phyloP scores from a whole-genome alignment of 2,113 vertebrate genomes.

The Dicerorhinus sumatrensis region DNA sequence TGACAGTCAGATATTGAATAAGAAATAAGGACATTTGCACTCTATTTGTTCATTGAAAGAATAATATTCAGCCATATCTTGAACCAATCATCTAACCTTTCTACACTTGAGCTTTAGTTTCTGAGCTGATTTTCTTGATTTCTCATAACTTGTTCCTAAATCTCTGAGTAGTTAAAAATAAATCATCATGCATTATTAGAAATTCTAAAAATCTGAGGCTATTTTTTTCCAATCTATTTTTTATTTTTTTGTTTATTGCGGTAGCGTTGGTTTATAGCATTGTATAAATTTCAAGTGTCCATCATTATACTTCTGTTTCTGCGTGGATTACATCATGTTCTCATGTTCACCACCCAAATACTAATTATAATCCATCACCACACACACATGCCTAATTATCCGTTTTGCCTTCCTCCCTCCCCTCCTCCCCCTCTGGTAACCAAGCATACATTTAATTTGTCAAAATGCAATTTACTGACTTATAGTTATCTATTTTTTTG shows the following conservation, averaged over 20 bases:
- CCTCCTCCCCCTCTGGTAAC: too few relatives aligned
- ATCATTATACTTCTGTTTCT: too few relatives aligned
- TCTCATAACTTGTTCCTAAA: conserved; percentile 16
- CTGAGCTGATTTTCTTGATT: neutral
- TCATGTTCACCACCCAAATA: too few relatives aligned
- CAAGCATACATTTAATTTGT: conserved; percentile 36
- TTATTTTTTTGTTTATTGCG: too few relatives aligned
- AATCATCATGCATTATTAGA: conserved; percentile 30
- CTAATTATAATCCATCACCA: too few relatives aligned
- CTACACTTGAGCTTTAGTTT: conserved; percentile 16
- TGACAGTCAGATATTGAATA: conserved; percentile 39
- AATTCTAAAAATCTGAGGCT: conserved; percentile 30
- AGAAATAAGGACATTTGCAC: conserved; percentile 39
- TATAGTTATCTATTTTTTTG: neutral
- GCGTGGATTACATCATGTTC: too few relatives aligned
- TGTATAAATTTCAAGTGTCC: too few relatives aligned
- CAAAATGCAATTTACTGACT: neutral
- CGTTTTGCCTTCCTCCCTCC: too few relatives aligned
- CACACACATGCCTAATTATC: too few relatives aligned
- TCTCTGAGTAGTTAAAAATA: conserved; percentile 52
- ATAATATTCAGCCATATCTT: neutral
- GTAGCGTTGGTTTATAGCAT: too few relatives aligned
- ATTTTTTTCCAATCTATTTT: neutral
- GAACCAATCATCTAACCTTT: neutral
- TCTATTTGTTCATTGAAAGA: neutral